Evolutionary conservation across 2,797 vertebrate species (phyloP), one percentile per base, ranked within the genome.

Genomic region (Tapirus indicus): DNA sequence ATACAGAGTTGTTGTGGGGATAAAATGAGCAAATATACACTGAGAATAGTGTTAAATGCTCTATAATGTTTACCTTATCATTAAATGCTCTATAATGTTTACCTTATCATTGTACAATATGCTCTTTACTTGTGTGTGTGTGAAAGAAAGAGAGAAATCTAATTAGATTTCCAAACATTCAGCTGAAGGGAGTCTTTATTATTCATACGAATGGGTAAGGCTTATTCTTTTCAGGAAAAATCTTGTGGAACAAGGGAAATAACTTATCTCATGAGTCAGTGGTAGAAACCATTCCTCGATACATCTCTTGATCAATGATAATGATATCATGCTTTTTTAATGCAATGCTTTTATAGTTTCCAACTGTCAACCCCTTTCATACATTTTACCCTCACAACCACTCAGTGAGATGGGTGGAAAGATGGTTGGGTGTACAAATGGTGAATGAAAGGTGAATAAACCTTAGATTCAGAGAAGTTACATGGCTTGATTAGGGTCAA

Each of bases 201-300:
- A 74, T 54, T 96, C 88, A 92, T 32, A 92, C 11, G 52, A 88
- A 83, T 62, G 44, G 54, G 13, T 44, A 95, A 54, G 38, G 58
- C 41, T 88, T 95, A 94, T 66, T 91, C 35, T 79, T 95, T 92
- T 88, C 83, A 95, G 16, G 60, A 87, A 87, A 95, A 91, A 49
- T 84, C 69, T 91, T 87, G 23, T 71, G 44, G 64, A 96, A 96
- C 18, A 89, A 94, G 49, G n/a, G 78, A 94, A 93, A 94, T 93
- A 86, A 75, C 66, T 96, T 97, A 95, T 58, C 58, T 97, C 82
- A 62, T 66, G 52, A 94, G 71, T 91, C 74, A 96, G 91, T 87
- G 92, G 95, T 94, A 91, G 94, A 97, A 98, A 96, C 83, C 52
- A 96, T 75, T 88, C 72, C 89, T 97, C 83, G 94, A 60, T 75